These are phyloP conservation scores for Alcedo atthis DNA, from an alignment of 2,797 vertebrate species.

Conservation along the genomic window DNA sequence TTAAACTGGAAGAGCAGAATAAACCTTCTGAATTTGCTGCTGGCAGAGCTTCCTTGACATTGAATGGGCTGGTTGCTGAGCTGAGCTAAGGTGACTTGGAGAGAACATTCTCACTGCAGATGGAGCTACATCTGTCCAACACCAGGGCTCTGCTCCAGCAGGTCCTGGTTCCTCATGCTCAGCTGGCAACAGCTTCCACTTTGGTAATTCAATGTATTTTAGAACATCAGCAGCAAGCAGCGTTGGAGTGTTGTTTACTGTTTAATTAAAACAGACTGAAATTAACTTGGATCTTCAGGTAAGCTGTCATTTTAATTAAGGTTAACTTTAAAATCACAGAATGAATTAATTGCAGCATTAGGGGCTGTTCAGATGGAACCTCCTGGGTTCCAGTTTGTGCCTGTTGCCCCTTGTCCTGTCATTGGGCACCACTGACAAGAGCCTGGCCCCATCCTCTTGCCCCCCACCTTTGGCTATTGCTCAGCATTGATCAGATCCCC, in stretches of 20 bases:
- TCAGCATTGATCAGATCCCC: too few relatives aligned
- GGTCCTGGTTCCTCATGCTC: neutral
- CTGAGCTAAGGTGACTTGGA: neutral
- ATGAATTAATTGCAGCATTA: neutral
- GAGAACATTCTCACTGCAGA: neutral
- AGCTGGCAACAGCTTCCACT: neutral
- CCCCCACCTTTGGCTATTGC: too few relatives aligned
- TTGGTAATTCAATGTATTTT: rapidly evolving
- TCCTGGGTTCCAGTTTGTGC: neutral
- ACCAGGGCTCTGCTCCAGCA: neutral
- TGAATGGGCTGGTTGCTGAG: neutral
- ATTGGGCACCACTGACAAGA: too few relatives aligned
- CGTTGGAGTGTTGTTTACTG: neutral
- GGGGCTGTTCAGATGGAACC: neutral
- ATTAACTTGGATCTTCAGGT: neutral
- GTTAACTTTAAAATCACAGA: neutral
- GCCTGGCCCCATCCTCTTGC: too few relatives aligned
- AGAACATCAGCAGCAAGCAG: neutral
- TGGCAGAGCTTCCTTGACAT: neutral
- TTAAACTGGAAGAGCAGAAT: neutral
- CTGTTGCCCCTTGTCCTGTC: neutral
- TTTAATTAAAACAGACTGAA: neutral
- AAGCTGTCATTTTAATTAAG: neutral
- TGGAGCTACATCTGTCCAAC: rapidly evolving
- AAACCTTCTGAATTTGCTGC: neutral